These are phyloP conservation scores for Guaruba guarouba DNA, from an alignment of 2,113 vertebrate genomes.

Conservation along the genomic window DNA sequence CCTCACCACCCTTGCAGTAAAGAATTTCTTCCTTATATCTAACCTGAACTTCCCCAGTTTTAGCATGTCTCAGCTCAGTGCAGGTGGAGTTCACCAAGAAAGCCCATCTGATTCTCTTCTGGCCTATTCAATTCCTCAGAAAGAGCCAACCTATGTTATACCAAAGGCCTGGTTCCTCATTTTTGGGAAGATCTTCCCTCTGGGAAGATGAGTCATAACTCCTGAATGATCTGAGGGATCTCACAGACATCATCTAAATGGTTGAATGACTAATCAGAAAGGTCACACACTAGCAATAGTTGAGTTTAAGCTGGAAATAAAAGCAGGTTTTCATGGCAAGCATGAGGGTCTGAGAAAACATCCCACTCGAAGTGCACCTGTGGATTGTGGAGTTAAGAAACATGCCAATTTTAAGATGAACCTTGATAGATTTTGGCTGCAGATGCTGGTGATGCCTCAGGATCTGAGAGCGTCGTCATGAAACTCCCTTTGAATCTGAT, in stretches of 20 bases:
- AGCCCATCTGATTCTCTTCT: neutral
- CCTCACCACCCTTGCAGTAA: neutral
- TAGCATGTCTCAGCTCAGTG: neutral
- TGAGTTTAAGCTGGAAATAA: neutral
- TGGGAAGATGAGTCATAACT: neutral
- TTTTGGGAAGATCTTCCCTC: neutral
- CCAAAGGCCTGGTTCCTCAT: neutral
- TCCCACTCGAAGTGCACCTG: neutral
- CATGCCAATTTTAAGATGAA: neutral
- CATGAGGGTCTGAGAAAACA: accelerated
- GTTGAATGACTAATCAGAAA: neutral
- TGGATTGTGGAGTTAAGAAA: neutral
- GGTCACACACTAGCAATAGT: accelerated
- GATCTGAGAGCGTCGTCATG: neutral
- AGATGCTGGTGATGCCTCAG: neutral
- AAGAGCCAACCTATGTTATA: neutral
- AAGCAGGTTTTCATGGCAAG: neutral
- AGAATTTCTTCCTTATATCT: neutral
- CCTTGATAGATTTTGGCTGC: neutral
- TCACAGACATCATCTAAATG: neutral
- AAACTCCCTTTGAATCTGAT: neutral
- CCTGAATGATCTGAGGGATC: neutral
- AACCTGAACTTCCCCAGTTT: neutral
- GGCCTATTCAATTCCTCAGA: accelerated
- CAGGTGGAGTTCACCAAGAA: neutral